These are phyloP conservation scores for Dicroscelio sp. DNA, from an alignment of 2,888 invertebrate genomes.

Conservation along the genomic window DNA sequence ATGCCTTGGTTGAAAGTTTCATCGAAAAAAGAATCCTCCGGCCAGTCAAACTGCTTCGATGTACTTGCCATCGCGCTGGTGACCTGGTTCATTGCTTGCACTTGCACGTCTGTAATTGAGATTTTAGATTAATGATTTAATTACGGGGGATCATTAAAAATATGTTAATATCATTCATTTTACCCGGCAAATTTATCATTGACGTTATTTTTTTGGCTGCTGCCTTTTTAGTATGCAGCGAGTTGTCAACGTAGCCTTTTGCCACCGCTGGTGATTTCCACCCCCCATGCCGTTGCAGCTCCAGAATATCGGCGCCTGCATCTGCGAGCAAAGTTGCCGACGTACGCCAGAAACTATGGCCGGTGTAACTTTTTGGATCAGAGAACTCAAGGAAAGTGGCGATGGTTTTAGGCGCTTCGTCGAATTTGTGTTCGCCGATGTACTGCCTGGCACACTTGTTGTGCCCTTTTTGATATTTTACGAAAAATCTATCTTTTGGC, in stretches of 20 bases:
- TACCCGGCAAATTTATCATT: constrained; percentile 23
- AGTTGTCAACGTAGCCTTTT: constrained; percentile 53
- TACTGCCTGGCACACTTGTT: constrained; percentile 51
- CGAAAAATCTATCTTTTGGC: constrained; percentile 1
- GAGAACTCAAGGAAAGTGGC: constrained; percentile 63
- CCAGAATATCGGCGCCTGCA: constrained; percentile 48
- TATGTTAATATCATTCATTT: not conserved
- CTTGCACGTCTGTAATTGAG: not conserved
- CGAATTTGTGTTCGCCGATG: constrained; percentile 69
- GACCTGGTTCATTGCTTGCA: not conserved
- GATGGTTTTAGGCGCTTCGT: constrained; percentile 58
- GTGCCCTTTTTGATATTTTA: constrained; percentile 23
- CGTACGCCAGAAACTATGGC: constrained; percentile 68
- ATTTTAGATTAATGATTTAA: not conserved
- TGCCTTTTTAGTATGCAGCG: constrained; percentile 8
- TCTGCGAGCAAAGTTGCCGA: constrained; percentile 69
- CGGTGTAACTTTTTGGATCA: constrained; percentile 45
- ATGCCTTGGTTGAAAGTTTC: not conserved
- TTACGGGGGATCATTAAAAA: not conserved
- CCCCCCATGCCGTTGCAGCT: constrained; percentile 56
- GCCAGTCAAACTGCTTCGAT: not conserved
- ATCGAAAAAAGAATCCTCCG: not conserved
- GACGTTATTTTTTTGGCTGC: constrained; percentile 11
- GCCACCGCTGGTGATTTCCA: constrained; percentile 63
- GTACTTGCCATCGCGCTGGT: not conserved